These are phyloP conservation scores for Sipunculus nudus DNA, from an alignment of 2,888 invertebrate genomes.

Conservation along the genomic window DNA sequence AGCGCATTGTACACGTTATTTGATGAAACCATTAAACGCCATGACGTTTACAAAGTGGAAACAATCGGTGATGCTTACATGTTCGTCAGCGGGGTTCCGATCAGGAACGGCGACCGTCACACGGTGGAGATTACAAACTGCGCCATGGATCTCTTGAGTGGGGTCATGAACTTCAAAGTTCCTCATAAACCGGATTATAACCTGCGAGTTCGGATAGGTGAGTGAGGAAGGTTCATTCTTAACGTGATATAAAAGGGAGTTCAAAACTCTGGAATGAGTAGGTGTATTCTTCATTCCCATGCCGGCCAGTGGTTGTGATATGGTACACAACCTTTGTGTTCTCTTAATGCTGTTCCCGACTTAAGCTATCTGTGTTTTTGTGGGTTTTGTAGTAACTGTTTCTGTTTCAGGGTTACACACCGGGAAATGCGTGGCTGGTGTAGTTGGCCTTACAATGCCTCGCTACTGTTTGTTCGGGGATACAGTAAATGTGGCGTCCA, in stretches of 20 bases:
- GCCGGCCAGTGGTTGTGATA: too few relatives aligned
- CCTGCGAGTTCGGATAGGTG: slow-evolving; percentile 51
- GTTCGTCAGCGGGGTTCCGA: slow-evolving; percentile 55
- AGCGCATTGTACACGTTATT: slow-evolving; percentile 54
- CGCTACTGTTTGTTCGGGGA: slow-evolving; percentile 53
- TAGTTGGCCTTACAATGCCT: slow-evolving; percentile 46
- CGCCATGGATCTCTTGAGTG: slow-evolving; percentile 47
- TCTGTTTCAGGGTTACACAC: slow-evolving; percentile 47
- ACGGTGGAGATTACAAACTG: slow-evolving; percentile 51
- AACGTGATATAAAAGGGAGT: not conserved
- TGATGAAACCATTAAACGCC: slow-evolving; percentile 52
- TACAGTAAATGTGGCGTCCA: slow-evolving; percentile 28
- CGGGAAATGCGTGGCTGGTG: slow-evolving; percentile 51
- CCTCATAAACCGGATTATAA: slow-evolving; percentile 48
- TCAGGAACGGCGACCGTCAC: slow-evolving; percentile 48
- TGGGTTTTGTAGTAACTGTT: too few relatives aligned
- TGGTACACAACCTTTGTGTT: too few relatives aligned
- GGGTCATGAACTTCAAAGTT: slow-evolving; percentile 48
- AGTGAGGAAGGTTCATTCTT: not conserved
- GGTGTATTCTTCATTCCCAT: too few relatives aligned
- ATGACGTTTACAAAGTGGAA: slow-evolving; percentile 61
- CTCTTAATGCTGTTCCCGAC: too few relatives aligned
- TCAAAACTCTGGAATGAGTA: too few relatives aligned
- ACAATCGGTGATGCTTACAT: slow-evolving; percentile 63
- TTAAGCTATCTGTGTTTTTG: too few relatives aligned